Conservation (phyloP, 2,888 invertebrate genomes). For the Perdita meconis region DNA sequence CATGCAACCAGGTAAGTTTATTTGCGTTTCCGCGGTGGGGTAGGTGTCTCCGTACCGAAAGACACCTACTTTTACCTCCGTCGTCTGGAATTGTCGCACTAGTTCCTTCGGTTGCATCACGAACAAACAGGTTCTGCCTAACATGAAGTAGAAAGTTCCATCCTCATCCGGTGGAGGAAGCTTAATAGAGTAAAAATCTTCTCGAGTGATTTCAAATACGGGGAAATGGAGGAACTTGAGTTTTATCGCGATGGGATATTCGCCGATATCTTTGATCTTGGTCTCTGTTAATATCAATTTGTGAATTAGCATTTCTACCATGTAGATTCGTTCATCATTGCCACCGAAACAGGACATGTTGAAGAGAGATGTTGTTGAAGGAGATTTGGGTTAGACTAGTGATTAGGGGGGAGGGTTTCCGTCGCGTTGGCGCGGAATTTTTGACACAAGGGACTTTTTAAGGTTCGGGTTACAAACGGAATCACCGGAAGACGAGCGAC, state of each 20-base stretch:
- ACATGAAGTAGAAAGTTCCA: conserved; percentile 72
- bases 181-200: conserved; percentile 74
- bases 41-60: conserved; percentile 79
- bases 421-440: not conserved
- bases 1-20: conserved; percentile 78
- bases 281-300: conserved; percentile 73
- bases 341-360: conserved; percentile 81
- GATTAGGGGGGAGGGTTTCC: too few relatives aligned
- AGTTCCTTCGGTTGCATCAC: conserved; percentile 77
- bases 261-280: conserved; percentile 73
- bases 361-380: not conserved
- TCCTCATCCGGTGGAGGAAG: conserved; percentile 54
- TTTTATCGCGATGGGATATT: conserved; percentile 74
- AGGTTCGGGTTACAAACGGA: conserved; percentile 33
- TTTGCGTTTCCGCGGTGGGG: conserved; percentile 78
- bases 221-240: conserved; percentile 81
- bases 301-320: conserved; percentile 77
- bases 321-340: conserved; percentile 77
- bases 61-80: conserved; percentile 76
- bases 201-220: conserved; percentile 76
- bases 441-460: conserved; percentile 40
- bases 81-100: conserved; percentile 74
- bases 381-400: not conserved
- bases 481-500: conserved; percentile 51
- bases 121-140: conserved; percentile 79